A percentile compares a stretch with the other conserved stretches of the same genome.
These are phyloP conservation scores for Malurus leucopterus DNA, from an alignment of 2,797 vertebrate species.

Conservation along the genomic window DNA sequence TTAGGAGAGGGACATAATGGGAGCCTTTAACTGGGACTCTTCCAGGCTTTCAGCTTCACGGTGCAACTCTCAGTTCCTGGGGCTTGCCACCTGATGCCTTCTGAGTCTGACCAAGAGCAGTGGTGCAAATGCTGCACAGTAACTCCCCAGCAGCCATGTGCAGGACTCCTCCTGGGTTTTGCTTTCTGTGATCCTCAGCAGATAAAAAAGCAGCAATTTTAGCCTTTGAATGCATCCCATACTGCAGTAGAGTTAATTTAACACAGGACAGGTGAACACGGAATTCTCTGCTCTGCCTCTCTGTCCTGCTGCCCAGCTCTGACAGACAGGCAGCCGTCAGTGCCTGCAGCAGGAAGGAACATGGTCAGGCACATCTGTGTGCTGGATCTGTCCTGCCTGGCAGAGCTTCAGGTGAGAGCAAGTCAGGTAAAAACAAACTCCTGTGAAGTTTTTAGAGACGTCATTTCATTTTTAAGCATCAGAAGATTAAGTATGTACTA, in stretches of 20 bases:
- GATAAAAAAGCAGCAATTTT: constrained; percentile 6
- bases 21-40: constrained; percentile 19
- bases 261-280: background rate
- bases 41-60: background rate
- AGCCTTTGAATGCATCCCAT: background rate
- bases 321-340: background rate
- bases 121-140: background rate
- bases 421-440: background rate
- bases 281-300: background rate
- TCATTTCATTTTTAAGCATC: background rate
- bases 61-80: background rate
- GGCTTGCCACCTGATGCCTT: background rate
- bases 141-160: background rate
- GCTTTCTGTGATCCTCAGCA: background rate
- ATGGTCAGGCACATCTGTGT: background rate
- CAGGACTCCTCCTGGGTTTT: background rate
- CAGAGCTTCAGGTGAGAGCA: background rate
- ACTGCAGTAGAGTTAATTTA: background rate
- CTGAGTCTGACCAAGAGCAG: background rate
- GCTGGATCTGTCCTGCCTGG: background rate
- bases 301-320: background rate
- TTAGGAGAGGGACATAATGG: background rate
- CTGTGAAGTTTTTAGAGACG: background rate
- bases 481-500: background rate
- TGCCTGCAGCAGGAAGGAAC: background rate